Conservation (phyloP, 2,797 vertebrate species). For the Poecilia wingei region DNA sequence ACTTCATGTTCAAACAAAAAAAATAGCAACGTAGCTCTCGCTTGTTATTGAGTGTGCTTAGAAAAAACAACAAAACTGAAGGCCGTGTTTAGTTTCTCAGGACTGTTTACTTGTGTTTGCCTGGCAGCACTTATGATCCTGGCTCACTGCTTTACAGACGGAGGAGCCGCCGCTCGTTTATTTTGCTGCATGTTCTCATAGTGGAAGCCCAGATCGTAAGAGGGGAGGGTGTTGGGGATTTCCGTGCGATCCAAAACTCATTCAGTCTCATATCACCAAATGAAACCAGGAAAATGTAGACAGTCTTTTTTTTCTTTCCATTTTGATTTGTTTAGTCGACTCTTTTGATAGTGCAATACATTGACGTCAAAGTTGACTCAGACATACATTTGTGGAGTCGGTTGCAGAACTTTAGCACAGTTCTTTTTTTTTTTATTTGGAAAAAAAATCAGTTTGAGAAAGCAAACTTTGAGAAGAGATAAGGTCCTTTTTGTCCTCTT, state of each 20-base stretch:
- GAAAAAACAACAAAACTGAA: slow-evolving; percentile 21
- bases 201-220: slow-evolving; percentile 33
- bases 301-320: background rate
- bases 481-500: slow-evolving; percentile 30
- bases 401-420: slow-evolving; percentile 36
- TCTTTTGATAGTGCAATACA: slow-evolving; percentile 28
- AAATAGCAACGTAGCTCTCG: background rate
- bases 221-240: slow-evolving; percentile 49
- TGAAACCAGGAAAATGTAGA: slow-evolving; percentile 20
- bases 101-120: slow-evolving; percentile 43
- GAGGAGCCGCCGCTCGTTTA: slow-evolving; percentile 37
- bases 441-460: slow-evolving; percentile 31
- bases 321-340: slow-evolving; percentile 19
- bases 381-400: background rate
- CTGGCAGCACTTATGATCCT: slow-evolving; percentile 43
- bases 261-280: slow-evolving; percentile 18
- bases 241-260: slow-evolving; percentile 41
- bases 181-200: slow-evolving; percentile 31
- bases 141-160: slow-evolving; percentile 46
- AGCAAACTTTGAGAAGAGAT: slow-evolving; percentile 56
- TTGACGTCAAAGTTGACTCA: slow-evolving; percentile 4
- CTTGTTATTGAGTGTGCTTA: slow-evolving; percentile 5
- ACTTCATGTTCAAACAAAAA: slow-evolving; percentile 6
- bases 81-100: slow-evolving; percentile 23
- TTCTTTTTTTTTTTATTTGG: slow-evolving; percentile 21